These are phyloP conservation scores for Leucoraja erinaceus DNA, from an alignment of 2,113 vertebrate species.

Conservation along the genomic window DNA sequence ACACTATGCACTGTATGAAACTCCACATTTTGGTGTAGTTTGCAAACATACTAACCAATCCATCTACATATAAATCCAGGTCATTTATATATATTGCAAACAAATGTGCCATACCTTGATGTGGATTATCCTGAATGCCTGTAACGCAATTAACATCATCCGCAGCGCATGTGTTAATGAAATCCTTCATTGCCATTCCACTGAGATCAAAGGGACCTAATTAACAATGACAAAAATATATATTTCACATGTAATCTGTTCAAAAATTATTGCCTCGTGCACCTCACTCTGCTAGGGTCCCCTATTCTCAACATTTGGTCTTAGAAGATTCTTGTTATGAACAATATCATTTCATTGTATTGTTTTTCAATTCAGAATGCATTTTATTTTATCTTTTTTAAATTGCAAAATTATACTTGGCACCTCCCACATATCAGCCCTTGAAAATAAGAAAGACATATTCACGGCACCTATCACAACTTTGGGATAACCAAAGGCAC, in stretches of 20 bases:
- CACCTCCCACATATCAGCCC: neutral
- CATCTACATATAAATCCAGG: too few relatives aligned
- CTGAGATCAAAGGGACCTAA: neutral
- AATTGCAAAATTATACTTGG: neutral
- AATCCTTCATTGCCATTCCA: neutral
- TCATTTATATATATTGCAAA: too few relatives aligned
- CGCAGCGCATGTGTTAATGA: constrained; percentile 58
- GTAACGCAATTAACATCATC: constrained; percentile 70
- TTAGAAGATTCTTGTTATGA: neutral
- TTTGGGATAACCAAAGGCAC: too few relatives aligned
- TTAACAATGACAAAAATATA: neutral
- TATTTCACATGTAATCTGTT: neutral
- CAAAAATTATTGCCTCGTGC: neutral
- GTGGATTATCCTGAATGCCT: neutral
- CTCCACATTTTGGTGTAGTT: too few relatives aligned
- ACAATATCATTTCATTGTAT: neutral
- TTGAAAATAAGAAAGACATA: neutral
- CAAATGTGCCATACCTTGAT: constrained; percentile 37
- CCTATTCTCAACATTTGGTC: neutral
- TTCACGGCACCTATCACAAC: too few relatives aligned
- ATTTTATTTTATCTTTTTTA: neutral
- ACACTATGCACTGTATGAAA: too few relatives aligned
- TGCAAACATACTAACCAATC: too few relatives aligned
- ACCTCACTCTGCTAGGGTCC: neutral
- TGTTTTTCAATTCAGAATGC: neutral